Conservation (phyloP, 2,888 invertebrate species). For the Fissipunctia ypsillon region DNA sequence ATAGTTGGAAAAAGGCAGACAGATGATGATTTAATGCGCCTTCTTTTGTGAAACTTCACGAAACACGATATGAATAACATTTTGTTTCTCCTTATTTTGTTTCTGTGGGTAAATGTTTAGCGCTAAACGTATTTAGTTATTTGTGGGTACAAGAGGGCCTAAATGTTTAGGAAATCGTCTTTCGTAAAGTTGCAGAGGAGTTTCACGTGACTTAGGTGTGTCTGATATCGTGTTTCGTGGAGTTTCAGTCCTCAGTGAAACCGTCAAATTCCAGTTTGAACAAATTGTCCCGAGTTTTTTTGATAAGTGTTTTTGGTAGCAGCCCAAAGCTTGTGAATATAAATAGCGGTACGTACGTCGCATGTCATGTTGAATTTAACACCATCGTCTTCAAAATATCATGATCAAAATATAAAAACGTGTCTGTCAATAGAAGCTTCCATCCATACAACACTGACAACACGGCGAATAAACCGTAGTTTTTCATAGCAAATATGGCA, state of each 20-base stretch:
- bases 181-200: neutral
- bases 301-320: neutral
- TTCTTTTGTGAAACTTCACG: neutral
- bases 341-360: neutral
- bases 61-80: neutral
- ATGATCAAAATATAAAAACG: no score
- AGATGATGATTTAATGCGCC: neutral
- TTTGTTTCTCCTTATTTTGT: neutral
- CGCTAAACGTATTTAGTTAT: no score
- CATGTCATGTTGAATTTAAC: constrained; percentile 4
- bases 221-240: neutral
- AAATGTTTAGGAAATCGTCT: neutral
- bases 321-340: neutral
- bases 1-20: no score
- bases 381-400: neutral
- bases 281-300: neutral
- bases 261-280: neutral
- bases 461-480: no score
- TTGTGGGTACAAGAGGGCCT: no score
- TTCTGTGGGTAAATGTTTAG: no score
- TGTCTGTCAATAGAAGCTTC: neutral
- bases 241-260: neutral
- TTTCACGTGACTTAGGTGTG: neutral
- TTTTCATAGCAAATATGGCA: no score
- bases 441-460: no score